These are phyloP conservation scores for Drosophila kanapiae DNA, from an alignment of 1,140 invertebrate genomes.

Conservation along the genomic window DNA sequence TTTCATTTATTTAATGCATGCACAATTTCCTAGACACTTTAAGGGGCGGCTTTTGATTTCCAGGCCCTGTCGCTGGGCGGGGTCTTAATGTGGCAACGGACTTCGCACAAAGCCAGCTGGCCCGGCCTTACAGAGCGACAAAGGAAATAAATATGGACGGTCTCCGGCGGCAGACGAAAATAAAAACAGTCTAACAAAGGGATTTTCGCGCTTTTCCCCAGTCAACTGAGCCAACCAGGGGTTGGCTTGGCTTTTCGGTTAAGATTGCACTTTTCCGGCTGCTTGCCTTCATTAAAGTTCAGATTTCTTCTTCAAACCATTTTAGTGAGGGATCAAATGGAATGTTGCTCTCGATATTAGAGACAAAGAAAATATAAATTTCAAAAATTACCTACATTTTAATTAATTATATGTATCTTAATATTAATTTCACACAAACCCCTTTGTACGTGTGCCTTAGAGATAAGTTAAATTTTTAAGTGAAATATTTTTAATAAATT, in stretches of 20 bases:
- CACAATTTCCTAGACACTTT: slow-evolving; percentile 84
- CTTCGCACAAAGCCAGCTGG: slow-evolving; percentile 47
- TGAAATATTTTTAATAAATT: too few relatives aligned
- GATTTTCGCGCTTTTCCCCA: slow-evolving; percentile 71
- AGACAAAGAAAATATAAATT: not conserved
- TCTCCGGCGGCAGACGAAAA: slow-evolving; percentile 71
- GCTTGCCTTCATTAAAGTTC: slow-evolving; percentile 69
- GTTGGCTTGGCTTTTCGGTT: slow-evolving; percentile 47
- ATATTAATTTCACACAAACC: too few relatives aligned
- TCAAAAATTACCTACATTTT: slow-evolving; percentile 30
- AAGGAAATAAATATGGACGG: slow-evolving; percentile 71
- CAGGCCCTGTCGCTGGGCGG: slow-evolving; percentile 42
- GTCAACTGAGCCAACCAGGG: slow-evolving; percentile 10
- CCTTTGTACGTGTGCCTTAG: too few relatives aligned
- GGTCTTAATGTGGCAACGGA: slow-evolving; percentile 52
- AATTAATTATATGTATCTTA: too few relatives aligned
- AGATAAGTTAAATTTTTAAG: too few relatives aligned
- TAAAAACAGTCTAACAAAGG: slow-evolving; percentile 81
- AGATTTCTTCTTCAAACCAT: not conserved
- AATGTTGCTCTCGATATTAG: not conserved
- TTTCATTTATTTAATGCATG: slow-evolving; percentile 84
- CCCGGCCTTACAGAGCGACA: slow-evolving; percentile 43
- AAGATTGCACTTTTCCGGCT: slow-evolving; percentile 78
- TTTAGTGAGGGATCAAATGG: not conserved
- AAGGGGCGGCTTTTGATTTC: slow-evolving; percentile 78